Evolutionary conservation across 2,888 invertebrate genomes (phyloP).

Genomic region (Melanostoma mellinum): DNA sequence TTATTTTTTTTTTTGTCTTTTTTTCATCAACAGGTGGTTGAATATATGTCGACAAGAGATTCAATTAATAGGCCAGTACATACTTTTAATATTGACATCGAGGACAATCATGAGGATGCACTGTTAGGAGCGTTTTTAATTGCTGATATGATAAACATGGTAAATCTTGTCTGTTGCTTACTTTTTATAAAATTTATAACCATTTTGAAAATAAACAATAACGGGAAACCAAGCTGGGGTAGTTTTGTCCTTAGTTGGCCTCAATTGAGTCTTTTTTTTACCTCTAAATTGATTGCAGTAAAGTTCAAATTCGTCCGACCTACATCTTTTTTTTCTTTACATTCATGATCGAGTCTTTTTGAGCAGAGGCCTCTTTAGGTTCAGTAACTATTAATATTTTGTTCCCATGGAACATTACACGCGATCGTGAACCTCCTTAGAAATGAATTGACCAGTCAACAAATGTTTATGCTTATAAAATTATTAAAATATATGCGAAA

Average conservation of each 20-base stretch:
- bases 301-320: too few species aligned
- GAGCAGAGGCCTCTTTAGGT: too few species aligned
- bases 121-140: constrained; percentile 99
- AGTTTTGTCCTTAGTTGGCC: neutral
- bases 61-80: constrained; percentile 95
- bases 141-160: constrained; percentile 96
- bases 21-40: constrained; percentile 96
- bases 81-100: constrained; percentile 98
- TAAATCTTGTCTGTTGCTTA: constrained; percentile 79
- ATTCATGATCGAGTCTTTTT: too few species aligned
- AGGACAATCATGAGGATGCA: constrained; percentile 99
- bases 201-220: constrained; percentile 15
- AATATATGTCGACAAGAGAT: constrained; percentile 93
- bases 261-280: neutral
- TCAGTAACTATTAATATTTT: too few species aligned
- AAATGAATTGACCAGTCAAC: too few species aligned
- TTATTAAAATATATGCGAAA: too few species aligned
- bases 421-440: too few species aligned
- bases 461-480: too few species aligned
- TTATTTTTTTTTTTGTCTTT: neutral
- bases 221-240: neutral
- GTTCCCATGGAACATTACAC: too few species aligned
- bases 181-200: neutral
- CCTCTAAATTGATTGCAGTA: neutral
- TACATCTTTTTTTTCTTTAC: too few species aligned